phyloP scores from a whole-genome alignment of 2,888 invertebrate genomes.

The Ophion costatus region DNA sequence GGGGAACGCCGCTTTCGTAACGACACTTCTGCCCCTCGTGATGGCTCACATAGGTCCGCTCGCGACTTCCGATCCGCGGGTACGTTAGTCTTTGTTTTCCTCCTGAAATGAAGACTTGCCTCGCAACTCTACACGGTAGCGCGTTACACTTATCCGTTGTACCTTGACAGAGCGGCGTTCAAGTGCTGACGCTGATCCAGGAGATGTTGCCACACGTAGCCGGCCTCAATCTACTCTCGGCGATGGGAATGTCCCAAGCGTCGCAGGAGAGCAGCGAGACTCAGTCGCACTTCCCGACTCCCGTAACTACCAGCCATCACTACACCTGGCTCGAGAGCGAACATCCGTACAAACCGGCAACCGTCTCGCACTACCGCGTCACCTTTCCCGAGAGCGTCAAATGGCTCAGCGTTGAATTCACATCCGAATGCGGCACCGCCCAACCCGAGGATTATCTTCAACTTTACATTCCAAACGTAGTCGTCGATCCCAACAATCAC shows the following conservation, averaged over 20 bases:
- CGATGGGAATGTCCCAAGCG: conserved; percentile 82
- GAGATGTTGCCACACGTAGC: conserved; percentile 95
- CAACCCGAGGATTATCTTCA: conserved; percentile 96
- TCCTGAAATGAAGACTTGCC: no score
- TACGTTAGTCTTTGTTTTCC: conserved; percentile 74
- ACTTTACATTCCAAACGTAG: conserved; percentile 87
- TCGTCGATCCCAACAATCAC: conserved; percentile 57
- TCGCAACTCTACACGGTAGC: no score
- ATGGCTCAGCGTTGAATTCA: conserved; percentile 97
- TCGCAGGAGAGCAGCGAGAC: conserved; percentile 81
- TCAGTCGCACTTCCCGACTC: conserved; percentile 75
- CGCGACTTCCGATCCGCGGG: conserved; percentile 92
- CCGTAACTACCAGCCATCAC: conserved; percentile 91
- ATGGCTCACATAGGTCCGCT: conserved; percentile 94
- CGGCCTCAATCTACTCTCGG: conserved; percentile 90
- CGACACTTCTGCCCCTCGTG: conserved; percentile 92
- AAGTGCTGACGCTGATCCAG: conserved; percentile 93
- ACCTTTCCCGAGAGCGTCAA: conserved; percentile 94
- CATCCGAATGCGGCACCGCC: conserved; percentile 94
- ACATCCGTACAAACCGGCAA: conserved; percentile 97
- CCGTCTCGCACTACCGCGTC: conserved; percentile 94
- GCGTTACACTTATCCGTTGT: not conserved
- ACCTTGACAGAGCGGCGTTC: conserved; percentile 90
- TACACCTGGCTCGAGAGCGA: conserved; percentile 97
- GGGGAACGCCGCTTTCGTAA: conserved; percentile 87